These are phyloP conservation scores for Upupa epops DNA, from an alignment of 2,113 vertebrate genomes.

Conservation along the genomic window DNA sequence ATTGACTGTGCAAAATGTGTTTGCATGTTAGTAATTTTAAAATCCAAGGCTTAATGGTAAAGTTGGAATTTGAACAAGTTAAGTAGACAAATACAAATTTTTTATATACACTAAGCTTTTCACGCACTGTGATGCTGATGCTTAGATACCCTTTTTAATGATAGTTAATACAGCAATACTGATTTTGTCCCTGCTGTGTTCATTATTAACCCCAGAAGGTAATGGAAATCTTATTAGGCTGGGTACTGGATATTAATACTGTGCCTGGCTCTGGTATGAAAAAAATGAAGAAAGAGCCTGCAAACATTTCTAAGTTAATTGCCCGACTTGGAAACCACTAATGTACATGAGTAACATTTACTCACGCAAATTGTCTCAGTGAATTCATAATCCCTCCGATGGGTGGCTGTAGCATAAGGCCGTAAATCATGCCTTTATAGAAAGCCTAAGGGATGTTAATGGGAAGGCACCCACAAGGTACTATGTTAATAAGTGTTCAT, in stretches of 20 bases:
- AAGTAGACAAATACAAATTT: constrained; percentile 16
- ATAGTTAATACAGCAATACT: constrained; percentile 33
- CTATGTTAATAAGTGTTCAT: background rate
- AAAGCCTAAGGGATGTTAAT: background rate
- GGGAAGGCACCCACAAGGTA: background rate
- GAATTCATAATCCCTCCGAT: background rate
- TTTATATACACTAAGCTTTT: background rate
- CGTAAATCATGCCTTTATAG: background rate
- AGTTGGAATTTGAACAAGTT: constrained; percentile 1
- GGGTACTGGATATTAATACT: constrained; percentile 16
- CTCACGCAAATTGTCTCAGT: background rate
- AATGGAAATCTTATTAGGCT: constrained; percentile 41
- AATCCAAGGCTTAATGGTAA: background rate
- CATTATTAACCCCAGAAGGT: constrained; percentile 51
- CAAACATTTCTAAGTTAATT: constrained; percentile 42
- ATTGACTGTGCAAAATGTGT: background rate
- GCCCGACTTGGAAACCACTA: constrained; percentile 22
- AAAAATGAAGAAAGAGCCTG: background rate
- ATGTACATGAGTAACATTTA: constrained; percentile 22
- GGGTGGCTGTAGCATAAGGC: background rate
- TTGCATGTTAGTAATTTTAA: background rate
- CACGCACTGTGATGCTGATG: background rate
- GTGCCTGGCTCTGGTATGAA: background rate
- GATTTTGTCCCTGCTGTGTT: constrained; percentile 50
- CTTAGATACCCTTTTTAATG: constrained; percentile 30